Evolutionary conservation across 2,113 vertebrate genomes (phyloP).

Genomic region (Epinephelus fuscoguttatus): DNA sequence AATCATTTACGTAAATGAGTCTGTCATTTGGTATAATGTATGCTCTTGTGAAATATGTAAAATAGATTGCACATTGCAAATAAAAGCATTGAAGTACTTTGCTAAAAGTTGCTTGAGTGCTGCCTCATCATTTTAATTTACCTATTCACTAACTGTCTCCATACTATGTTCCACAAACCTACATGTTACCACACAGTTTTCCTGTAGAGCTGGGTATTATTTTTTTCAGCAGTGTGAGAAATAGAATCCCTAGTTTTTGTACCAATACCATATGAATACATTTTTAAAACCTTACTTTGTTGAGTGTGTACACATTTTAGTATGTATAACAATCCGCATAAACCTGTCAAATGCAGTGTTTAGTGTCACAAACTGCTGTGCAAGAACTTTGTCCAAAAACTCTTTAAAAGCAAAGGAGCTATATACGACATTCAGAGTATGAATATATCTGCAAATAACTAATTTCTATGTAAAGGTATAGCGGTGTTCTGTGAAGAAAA

Average conservation of each 20-base stretch:
- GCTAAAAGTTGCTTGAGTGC: background rate
- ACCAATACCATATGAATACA: background rate
- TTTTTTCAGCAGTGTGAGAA: background rate
- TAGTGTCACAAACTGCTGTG: background rate
- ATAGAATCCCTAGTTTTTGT: background rate
- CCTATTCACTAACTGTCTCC: background rate
- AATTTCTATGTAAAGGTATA: no score
- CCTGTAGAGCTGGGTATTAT: background rate
- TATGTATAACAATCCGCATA: background rate
- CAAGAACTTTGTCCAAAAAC: background rate
- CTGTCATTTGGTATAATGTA: background rate
- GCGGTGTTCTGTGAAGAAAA: no score
- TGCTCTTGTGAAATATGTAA: slow-evolving; percentile 1
- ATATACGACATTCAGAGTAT: no score
- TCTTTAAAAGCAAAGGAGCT: no score
- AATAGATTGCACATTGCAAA: background rate
- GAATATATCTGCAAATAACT: no score
- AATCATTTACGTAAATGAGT: background rate
- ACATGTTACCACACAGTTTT: background rate
- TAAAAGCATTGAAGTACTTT: background rate
- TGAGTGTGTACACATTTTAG: background rate
- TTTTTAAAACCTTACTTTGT: background rate
- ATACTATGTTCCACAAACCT: background rate
- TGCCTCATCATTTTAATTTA: background rate
- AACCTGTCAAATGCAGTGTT: background rate